Conservation (phyloP, 1,140 invertebrate species). For the Scaptomyza montana region DNA sequence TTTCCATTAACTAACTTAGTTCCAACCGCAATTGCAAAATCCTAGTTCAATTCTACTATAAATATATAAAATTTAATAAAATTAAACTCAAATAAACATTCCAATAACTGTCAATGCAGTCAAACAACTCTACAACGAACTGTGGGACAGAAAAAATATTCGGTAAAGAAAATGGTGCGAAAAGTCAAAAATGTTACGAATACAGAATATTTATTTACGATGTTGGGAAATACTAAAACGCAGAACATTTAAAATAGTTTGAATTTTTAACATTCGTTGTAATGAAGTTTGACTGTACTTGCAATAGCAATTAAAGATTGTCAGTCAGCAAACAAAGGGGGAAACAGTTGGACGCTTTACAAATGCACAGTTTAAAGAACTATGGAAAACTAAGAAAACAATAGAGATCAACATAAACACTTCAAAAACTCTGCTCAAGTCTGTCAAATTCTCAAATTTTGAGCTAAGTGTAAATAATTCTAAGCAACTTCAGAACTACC, state of each 20-base stretch:
- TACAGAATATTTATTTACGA: no score
- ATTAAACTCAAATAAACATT: not conserved
- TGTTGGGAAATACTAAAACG: no score
- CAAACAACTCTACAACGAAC: not conserved
- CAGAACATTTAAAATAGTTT: no score
- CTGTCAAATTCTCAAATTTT: not conserved
- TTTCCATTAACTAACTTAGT: slow-evolving; percentile 8
- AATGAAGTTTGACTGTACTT: slow-evolving; percentile 3
- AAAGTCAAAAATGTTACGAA: no score
- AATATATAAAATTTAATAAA: slow-evolving; percentile 12
- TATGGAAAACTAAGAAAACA: not conserved
- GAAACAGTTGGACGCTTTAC: slow-evolving; percentile 42
- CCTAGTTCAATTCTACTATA: not conserved
- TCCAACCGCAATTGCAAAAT: not conserved
- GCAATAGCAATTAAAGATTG: not conserved
- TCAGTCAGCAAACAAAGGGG: slow-evolving; percentile 11
- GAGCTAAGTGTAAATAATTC: slow-evolving; percentile 20
- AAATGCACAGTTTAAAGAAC: not conserved
- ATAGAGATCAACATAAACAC: not conserved
- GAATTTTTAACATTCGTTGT: not conserved
- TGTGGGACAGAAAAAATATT: not conserved
- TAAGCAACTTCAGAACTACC: slow-evolving; percentile 16
- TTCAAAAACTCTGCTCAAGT: not conserved
- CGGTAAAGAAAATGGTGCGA: no score
- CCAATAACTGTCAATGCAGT: slow-evolving; percentile 8